Percentiles rank a stretch among this genome's conserved stretches.
These are phyloP conservation scores for Tuta absoluta DNA, from an alignment of 2,888 invertebrate species.

Conservation along the genomic window DNA sequence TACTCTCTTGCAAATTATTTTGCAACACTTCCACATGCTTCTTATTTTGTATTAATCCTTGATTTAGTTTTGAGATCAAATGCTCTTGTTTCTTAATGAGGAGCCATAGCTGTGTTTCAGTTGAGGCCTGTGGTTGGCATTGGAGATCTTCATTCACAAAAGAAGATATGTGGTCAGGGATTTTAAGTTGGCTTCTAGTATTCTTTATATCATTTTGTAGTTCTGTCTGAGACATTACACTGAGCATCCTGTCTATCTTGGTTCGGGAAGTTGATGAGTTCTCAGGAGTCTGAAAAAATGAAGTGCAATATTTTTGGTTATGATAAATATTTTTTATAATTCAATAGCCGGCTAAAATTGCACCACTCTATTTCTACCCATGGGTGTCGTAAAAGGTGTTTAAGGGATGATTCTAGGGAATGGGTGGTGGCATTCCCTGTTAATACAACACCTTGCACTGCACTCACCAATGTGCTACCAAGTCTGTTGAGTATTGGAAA, in stretches of 20 bases:
- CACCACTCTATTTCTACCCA: too few species aligned
- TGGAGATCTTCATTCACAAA: constrained; percentile 60
- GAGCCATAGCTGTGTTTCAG: constrained; percentile 64
- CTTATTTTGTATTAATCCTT: constrained; percentile 58
- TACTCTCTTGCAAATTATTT: constrained; percentile 55
- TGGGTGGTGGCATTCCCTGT: too few species aligned
- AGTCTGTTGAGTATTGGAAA: too few species aligned
- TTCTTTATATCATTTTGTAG: constrained; percentile 59
- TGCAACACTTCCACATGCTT: constrained; percentile 61
- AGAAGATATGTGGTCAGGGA: constrained; percentile 58
- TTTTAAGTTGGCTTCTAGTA: constrained; percentile 51
- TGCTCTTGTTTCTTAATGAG: constrained; percentile 70
- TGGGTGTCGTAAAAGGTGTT: too few species aligned
- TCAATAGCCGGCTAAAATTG: too few species aligned
- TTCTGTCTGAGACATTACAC: constrained; percentile 57
- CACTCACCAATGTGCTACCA: too few species aligned
- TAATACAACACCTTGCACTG: too few species aligned
- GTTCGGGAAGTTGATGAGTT: constrained; percentile 26
- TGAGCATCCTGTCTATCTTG: constrained; percentile 57
- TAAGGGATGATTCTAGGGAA: too few species aligned
- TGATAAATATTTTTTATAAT: too few species aligned
- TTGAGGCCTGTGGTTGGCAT: constrained; percentile 56
- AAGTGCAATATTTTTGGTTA: background rate
- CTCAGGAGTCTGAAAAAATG: background rate
- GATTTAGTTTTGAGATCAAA: constrained; percentile 59